Conservation (phyloP, 1,140 invertebrate genomes). For the Drosophila kohkoa region DNA sequence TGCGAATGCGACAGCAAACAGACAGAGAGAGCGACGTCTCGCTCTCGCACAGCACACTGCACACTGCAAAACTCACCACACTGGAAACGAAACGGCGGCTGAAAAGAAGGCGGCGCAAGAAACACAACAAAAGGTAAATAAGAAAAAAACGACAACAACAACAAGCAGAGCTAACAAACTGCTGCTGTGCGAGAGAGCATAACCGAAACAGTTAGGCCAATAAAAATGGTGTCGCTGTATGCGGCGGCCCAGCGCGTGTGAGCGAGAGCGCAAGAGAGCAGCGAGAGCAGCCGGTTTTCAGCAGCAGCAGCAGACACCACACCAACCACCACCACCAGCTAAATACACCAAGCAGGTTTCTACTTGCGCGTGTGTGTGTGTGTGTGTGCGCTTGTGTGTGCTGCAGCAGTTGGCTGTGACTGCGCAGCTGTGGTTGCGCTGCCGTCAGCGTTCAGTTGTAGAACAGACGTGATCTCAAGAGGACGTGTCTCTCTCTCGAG, state of each 20-base stretch:
- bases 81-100: slow-evolving; percentile 59
- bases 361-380: background rate
- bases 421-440: slow-evolving; percentile 24
- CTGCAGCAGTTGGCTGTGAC: slow-evolving; percentile 30
- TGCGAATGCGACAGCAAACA: slow-evolving; percentile 47
- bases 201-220: slow-evolving; percentile 58
- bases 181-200: slow-evolving; percentile 36
- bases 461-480: slow-evolving; percentile 84
- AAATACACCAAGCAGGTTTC: background rate
- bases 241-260: slow-evolving; percentile 3
- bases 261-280: slow-evolving; percentile 44
- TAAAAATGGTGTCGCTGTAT: slow-evolving; percentile 76
- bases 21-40: slow-evolving; percentile 21
- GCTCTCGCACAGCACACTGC: slow-evolving; percentile 5
- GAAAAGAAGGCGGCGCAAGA: slow-evolving; percentile 77
- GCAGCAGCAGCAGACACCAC: slow-evolving; percentile 28
- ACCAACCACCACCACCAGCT: slow-evolving; percentile 52
- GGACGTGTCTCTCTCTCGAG: slow-evolving; percentile 76
- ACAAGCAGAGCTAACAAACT: background rate
- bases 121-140: slow-evolving; percentile 50
- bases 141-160: slow-evolving; percentile 29
- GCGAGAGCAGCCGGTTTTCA: slow-evolving; percentile 52
- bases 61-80: slow-evolving; percentile 69
- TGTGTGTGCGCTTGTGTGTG: slow-evolving; percentile 13
- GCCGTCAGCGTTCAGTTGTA: slow-evolving; percentile 72